Percentiles rank a stretch among this genome's conserved stretches.
Evolutionary conservation across 2,888 invertebrate species (phyloP).

Genomic region (Eilema caniola): DNA sequence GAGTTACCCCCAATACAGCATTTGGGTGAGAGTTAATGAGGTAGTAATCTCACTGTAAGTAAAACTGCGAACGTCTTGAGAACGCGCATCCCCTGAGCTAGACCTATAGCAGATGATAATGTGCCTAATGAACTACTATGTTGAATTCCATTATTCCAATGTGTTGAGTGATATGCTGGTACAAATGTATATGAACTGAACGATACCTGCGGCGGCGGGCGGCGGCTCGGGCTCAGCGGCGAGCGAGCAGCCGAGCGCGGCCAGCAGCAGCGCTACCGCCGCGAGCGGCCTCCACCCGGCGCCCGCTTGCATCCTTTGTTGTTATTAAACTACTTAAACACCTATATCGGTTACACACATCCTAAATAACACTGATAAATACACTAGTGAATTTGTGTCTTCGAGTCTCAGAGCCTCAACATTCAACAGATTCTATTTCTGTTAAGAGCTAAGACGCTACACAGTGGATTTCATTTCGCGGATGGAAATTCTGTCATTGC

Average conservation of each 20-base stretch:
- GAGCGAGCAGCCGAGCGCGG: conserved; percentile 31
- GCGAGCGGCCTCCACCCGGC: conserved; percentile 34
- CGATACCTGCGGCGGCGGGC: conserved; percentile 21
- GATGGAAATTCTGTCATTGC: conserved; percentile 3
- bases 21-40: neutral
- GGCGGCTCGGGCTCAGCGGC: conserved; percentile 3
- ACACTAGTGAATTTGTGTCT: neutral
- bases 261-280: conserved; percentile 39
- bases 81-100: neutral
- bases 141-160: neutral
- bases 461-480: conserved; percentile 25
- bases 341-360: conserved; percentile 22
- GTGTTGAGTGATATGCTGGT: neutral
- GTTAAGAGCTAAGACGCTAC: conserved; percentile 34
- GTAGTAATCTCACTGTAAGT: neutral
- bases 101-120: neutral
- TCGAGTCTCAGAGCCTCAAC: neutral
- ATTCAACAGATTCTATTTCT: conserved; percentile 38
- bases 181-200: neutral
- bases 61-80: neutral
- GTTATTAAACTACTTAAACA: conserved; percentile 24
- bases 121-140: neutral
- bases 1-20: neutral
- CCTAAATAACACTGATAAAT: neutral
- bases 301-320: conserved; percentile 41